Base-by-base conservation (phyloP, 1,140 invertebrate species). In the Capitella teleta region DNA sequence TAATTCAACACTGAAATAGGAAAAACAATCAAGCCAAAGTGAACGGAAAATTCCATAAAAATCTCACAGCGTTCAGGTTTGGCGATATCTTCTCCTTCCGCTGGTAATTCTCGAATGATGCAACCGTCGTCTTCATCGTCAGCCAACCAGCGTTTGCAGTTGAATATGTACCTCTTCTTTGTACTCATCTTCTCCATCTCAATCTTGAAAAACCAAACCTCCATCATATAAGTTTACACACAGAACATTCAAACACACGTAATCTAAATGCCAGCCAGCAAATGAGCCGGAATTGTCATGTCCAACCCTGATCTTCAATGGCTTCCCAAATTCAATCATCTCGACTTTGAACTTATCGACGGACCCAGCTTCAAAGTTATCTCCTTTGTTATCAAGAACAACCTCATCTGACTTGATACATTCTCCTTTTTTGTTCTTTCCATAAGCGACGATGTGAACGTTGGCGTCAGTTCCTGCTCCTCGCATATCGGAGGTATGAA, bases 391-490 rank as follows among this genome's bases (percentile, higher is more conserved):
- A 19, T 57, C 52, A 14, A 72, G 55, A 14, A 32, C 42, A 23
- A 70, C 58, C 47, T 68, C 66, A 43, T 71, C 67, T 23, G 66
- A 60, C 52, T 72, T 72, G 2, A 30, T 25, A 8, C 24, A 49
- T 46, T 52, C n/a, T 32, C 28, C 32, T 14, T 52, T 18, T 36
- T 49, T 52, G 14, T 61, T 62, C 23, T 65, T 64, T 1, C 52
- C 52, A 51, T 63, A 72, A 19, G 70, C 64, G 41, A 67, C 61
- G 1, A 72, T 42, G 47, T 52, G 57, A 2, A 72, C 68, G 46
- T 70, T 69, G 16, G 71, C 67, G 51, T 74, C 68, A 14, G 71
- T 74, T 19, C 69, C 70, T 2, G 68, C 70, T 25, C 57, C 53
- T 16, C 57, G 42, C 2, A 63, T 60, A 51, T 73, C 61, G 1